These are phyloP conservation scores for Drosophila parthenogenetica DNA, from an alignment of 2,888 invertebrate genomes.

Conservation along the genomic window DNA sequence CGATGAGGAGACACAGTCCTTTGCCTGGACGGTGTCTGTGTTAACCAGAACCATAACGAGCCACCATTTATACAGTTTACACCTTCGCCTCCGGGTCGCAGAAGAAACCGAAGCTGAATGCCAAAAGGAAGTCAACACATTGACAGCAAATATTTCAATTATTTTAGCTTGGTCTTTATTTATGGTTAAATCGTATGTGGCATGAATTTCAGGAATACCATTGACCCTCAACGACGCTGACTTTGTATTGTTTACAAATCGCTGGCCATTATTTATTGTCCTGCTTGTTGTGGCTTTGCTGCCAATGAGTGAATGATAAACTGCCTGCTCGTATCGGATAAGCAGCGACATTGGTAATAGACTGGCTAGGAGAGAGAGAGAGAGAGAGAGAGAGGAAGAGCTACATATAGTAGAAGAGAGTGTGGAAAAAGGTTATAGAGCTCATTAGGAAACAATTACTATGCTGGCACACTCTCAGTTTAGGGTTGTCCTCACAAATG, in stretches of 20 bases:
- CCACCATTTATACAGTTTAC: constrained; percentile 76
- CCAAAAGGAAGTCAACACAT: constrained; percentile 74
- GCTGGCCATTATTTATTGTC: constrained; percentile 73
- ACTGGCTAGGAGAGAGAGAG: not conserved
- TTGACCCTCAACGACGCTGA: constrained; percentile 36
- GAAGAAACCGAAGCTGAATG: constrained; percentile 21
- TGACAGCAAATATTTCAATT: constrained; percentile 81
- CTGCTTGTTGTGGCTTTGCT: constrained; percentile 61
- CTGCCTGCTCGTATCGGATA: constrained; percentile 63
- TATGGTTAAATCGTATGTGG: constrained; percentile 46
- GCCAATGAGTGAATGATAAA: constrained; percentile 78
- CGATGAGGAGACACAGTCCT: constrained; percentile 23
- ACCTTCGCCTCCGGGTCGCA: constrained; percentile 68
- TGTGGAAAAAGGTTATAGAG: constrained; percentile 35
- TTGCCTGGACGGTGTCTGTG: constrained; percentile 43
- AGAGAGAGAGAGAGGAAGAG: not conserved
- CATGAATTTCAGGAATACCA: constrained; percentile 4
- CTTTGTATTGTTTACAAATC: constrained; percentile 75
- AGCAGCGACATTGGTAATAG: constrained; percentile 41
- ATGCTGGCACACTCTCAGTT: constrained; percentile 42
- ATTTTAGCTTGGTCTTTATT: constrained; percentile 64
- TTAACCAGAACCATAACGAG: constrained; percentile 67
- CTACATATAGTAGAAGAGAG: not conserved
- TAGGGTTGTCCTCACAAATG: constrained; percentile 59
- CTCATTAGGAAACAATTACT: constrained; percentile 77